Evolutionary conservation across 2,888 invertebrate genomes (phyloP), one percentile per base, ranked within the genome.

Genomic region (Lacanobia wlatinum): DNA sequence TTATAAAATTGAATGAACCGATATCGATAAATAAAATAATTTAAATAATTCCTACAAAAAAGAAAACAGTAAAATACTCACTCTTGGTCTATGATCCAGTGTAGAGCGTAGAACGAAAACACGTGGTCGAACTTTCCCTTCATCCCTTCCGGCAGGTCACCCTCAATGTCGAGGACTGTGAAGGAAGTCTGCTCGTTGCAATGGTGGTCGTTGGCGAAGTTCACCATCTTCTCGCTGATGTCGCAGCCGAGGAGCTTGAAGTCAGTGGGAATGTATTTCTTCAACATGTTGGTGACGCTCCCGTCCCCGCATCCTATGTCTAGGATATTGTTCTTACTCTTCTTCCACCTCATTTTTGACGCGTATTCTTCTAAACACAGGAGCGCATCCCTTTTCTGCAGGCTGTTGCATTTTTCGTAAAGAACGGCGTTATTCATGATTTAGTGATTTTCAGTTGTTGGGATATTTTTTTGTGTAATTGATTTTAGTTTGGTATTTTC

Each of bases 281-380:
- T 92, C 73, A 98, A 92, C 80, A 91, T 87, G 48, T 97, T 93
- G n/a, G 97, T 96, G 38, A 98, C 97, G 87, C 97, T 97, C 0
- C 98, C 98, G 59, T 97, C 97, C 0, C 98, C 98, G 75, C 97
- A 97, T 0, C 98, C 98, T 46, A 98, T 96, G 86, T 98, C 98
- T 75, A 97, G 84, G 23, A 97, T 90, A 12, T 91, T 90, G 60
- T 92, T 91, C 18, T 62, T 74, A 70, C 94, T 93, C 8, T 90
- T 84, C 70, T 94, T 94, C 97, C 97, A 97, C 72, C 96, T 94
- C 55, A 98, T 92, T 81, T 95, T 91, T 16, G 94, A 90, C 12
- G 96, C 92, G 88, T 97, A 97, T 87, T 97, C 97, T 53, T 97
- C 96, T 67, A 98, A 90, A 10, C 97, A 96, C 18, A 75, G 43